Percentiles rank a stretch among this genome's conserved stretches.
phyloP scores from a whole-genome alignment of 2,888 invertebrate genomes.

The Graphium colonna region DNA sequence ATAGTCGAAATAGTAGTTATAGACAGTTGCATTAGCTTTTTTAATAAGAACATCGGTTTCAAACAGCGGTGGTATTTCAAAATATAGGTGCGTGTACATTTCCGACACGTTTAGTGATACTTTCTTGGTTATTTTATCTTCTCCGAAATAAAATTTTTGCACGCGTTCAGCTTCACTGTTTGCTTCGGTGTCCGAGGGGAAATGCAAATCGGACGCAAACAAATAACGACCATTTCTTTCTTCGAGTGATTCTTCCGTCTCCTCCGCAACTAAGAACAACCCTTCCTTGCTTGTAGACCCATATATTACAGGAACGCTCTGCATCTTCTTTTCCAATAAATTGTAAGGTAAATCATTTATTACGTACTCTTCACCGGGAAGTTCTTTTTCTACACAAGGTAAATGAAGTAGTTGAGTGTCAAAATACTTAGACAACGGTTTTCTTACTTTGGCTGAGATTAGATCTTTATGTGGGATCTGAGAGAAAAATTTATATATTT shows the following conservation, averaged over 20 bases:
- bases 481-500: conserved; percentile 56
- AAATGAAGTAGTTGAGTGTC: conserved; percentile 59
- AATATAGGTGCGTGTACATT: conserved; percentile 62
- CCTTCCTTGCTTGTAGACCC: conserved; percentile 64
- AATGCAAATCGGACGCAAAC: conserved; percentile 62
- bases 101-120: conserved; percentile 52
- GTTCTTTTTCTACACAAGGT: conserved; percentile 59
- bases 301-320: conserved; percentile 33
- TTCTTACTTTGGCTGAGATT: conserved; percentile 42
- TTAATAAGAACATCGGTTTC: conserved; percentile 46
- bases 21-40: conserved; percentile 42
- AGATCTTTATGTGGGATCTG: conserved; percentile 46
- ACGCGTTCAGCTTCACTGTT: conserved; percentile 41
- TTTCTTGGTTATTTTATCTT: conserved; percentile 60
- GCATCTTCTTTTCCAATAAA: conserved; percentile 45
- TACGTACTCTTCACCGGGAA: conserved; percentile 52
- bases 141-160: conserved; percentile 64
- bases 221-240: conserved; percentile 51
- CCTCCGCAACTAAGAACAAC: conserved; percentile 40
- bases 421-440: conserved; percentile 53
- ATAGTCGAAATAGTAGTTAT: conserved; percentile 63
- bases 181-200: conserved; percentile 50
- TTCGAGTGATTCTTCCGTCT: conserved; percentile 40
- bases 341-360: conserved; percentile 61
- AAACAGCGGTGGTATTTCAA: conserved; percentile 57